A percentile compares a stretch with the other conserved stretches of the same genome.
These are phyloP conservation scores for Caenorhabditis sp. DNA, from an alignment of 2,888 invertebrate genomes.

Conservation along the genomic window DNA sequence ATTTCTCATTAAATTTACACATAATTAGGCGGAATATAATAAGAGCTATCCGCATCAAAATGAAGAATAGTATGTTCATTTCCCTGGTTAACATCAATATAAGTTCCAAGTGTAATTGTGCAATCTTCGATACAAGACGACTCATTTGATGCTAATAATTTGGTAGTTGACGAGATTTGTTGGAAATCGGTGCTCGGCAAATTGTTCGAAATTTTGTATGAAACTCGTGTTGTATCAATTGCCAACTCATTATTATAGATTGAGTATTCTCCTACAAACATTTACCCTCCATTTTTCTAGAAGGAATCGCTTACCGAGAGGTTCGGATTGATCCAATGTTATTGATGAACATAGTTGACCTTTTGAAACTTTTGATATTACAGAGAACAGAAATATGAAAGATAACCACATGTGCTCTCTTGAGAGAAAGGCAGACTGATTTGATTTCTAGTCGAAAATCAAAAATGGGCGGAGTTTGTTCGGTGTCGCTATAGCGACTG, in stretches of 20 bases:
- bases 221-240: conserved; percentile 14
- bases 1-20: conserved; percentile 19
- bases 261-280: not conserved
- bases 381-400: not conserved
- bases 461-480: not conserved
- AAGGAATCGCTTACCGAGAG: not conserved
- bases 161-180: conserved; percentile 21
- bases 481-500: not conserved
- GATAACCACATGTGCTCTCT: not conserved
- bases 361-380: not conserved
- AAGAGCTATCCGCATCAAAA: conserved; percentile 26
- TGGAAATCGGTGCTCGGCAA: conserved; percentile 23
- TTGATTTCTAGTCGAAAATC: not conserved
- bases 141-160: conserved; percentile 8
- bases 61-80: conserved; percentile 19
- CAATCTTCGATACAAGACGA: conserved; percentile 17
- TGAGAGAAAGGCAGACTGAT: not conserved
- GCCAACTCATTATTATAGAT: conserved; percentile 34
- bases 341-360: not conserved
- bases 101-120: conserved; percentile 20
- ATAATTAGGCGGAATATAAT: conserved; percentile 30
- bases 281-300: not conserved
- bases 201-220: conserved; percentile 23
- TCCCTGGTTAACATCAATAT: conserved; percentile 23
- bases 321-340: not conserved